A percentile compares a stretch with the other conserved stretches of the same genome.
Conservation (phyloP, 2,888 invertebrate species). For the Drosophila affinis region DNA sequence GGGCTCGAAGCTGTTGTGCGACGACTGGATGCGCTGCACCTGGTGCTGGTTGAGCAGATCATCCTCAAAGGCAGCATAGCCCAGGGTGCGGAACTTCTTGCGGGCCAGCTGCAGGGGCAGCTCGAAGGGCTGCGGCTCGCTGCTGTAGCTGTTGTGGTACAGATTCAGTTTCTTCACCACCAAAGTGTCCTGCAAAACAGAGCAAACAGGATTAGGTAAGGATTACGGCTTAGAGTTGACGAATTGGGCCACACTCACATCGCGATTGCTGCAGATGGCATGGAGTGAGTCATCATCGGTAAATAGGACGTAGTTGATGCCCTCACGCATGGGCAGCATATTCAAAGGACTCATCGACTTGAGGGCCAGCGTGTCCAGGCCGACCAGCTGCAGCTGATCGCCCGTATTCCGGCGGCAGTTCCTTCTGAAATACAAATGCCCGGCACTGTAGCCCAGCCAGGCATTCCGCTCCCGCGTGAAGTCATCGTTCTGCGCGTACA, state of each 20-base stretch:
- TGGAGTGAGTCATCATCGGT: conserved; percentile 92
- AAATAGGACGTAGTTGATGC: conserved; percentile 85
- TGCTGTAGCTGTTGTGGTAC: conserved; percentile 83
- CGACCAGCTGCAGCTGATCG: conserved; percentile 83
- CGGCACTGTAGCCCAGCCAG: conserved; percentile 94
- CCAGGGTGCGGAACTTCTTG: conserved; percentile 91
- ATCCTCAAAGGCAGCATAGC: conserved; percentile 89
- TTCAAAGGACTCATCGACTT: conserved; percentile 83
- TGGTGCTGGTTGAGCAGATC: conserved; percentile 85
- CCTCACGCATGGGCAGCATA: conserved; percentile 81
- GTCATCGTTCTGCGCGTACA: conserved; percentile 92
- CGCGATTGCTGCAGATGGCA: conserved; percentile 91
- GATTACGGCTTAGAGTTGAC: too few species aligned
- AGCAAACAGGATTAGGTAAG: neutral
- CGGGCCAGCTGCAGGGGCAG: conserved; percentile 90
- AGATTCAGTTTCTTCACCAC: conserved; percentile 88
- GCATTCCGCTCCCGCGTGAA: conserved; percentile 92
- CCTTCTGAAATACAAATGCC: conserved; percentile 91
- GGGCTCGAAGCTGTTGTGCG: conserved; percentile 86
- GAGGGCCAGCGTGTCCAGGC: conserved; percentile 85
- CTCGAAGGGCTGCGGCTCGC: conserved; percentile 84
- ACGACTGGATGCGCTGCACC: conserved; percentile 84
- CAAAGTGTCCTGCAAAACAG: conserved; percentile 88
- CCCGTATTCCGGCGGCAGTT: conserved; percentile 84
- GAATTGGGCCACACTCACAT: conserved; percentile 85